Conservation (phyloP, 2,888 invertebrate genomes). For the Chrysina gloriosa region DNA sequence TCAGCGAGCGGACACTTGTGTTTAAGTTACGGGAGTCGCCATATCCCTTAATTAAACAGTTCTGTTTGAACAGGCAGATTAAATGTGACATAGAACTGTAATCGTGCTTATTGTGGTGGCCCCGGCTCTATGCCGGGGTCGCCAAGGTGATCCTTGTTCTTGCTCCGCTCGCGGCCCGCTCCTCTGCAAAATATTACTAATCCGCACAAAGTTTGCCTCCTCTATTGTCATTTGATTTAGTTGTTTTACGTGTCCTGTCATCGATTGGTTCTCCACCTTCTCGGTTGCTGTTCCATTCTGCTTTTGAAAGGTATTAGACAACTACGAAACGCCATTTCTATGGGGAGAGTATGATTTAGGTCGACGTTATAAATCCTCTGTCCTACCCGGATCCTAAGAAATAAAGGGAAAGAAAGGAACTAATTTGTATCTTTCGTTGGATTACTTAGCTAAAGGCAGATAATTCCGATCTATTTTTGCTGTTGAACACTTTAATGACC, state of each 20-base stretch:
- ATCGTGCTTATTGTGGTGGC: constrained; percentile 66
- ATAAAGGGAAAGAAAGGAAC: too few species aligned
- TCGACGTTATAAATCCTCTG: constrained; percentile 1
- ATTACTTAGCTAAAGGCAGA: too few species aligned
- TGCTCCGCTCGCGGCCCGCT: not conserved
- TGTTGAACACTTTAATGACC: too few species aligned
- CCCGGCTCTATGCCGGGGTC: constrained; percentile 41
- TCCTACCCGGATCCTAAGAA: too few species aligned
- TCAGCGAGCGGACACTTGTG: constrained; percentile 65
- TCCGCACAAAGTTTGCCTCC: constrained; percentile 38
- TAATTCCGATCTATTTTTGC: too few species aligned
- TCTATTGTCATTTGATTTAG: constrained; percentile 40
- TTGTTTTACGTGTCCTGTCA: constrained; percentile 38
- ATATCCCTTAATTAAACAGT: constrained; percentile 67
- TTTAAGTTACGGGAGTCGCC: constrained; percentile 65
- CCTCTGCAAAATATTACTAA: constrained; percentile 41
- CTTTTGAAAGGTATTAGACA: constrained; percentile 28
- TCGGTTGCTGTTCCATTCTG: not conserved
- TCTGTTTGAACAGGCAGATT: constrained; percentile 67
- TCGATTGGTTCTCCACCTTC: constrained; percentile 31
- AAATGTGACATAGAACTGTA: constrained; percentile 67
- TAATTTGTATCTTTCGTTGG: too few species aligned
- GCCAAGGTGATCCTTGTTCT: constrained; percentile 39
- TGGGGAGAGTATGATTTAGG: constrained; percentile 3
- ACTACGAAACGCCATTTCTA: not conserved